These are phyloP conservation scores for Penaeus chinensis DNA, from an alignment of 1,140 invertebrate species.

Conservation along the genomic window DNA sequence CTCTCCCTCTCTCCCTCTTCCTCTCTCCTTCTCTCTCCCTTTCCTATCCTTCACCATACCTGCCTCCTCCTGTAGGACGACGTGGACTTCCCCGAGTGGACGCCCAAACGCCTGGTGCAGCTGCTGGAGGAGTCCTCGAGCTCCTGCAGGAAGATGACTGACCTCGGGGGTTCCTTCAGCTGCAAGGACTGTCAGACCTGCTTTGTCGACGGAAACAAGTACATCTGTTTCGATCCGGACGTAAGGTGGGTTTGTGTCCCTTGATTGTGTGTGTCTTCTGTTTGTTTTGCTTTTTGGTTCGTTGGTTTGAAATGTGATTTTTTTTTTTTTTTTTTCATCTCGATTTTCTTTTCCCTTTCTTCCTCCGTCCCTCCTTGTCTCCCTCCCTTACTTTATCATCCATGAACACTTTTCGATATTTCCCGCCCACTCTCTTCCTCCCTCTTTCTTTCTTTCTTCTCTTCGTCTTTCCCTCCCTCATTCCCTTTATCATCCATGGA, in stretches of 20 bases:
- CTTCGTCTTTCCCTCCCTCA: too few relatives aligned
- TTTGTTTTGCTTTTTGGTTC: background rate
- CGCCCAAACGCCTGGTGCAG: constrained; percentile 27
- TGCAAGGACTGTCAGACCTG: constrained; percentile 49
- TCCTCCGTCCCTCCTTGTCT: too few relatives aligned
- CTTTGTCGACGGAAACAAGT: constrained; percentile 61
- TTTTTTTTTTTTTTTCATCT: background rate
- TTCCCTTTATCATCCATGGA: too few relatives aligned
- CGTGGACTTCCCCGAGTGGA: constrained; percentile 28
- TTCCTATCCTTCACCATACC: too few relatives aligned
- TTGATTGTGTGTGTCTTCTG: background rate
- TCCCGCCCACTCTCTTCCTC: too few relatives aligned
- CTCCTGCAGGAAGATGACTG: constrained; percentile 23
- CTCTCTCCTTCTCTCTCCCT: too few relatives aligned
- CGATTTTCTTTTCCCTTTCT: too few relatives aligned
- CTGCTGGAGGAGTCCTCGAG: constrained; percentile 40
- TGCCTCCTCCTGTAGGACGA: constrained; percentile 24
- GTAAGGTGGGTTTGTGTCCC: constrained; percentile 33
- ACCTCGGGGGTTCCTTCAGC: constrained; percentile 24
- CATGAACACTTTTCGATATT: too few relatives aligned
- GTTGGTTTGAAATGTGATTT: background rate
- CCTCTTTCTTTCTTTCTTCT: too few relatives aligned
- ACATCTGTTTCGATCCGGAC: constrained; percentile 63
- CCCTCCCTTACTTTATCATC: too few relatives aligned
- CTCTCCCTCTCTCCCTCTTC: too few relatives aligned